Percentiles rank a stretch among this genome's conserved stretches.
Conservation (phyloP, 2,888 invertebrate genomes). For the Chydorus sphaericus region DNA sequence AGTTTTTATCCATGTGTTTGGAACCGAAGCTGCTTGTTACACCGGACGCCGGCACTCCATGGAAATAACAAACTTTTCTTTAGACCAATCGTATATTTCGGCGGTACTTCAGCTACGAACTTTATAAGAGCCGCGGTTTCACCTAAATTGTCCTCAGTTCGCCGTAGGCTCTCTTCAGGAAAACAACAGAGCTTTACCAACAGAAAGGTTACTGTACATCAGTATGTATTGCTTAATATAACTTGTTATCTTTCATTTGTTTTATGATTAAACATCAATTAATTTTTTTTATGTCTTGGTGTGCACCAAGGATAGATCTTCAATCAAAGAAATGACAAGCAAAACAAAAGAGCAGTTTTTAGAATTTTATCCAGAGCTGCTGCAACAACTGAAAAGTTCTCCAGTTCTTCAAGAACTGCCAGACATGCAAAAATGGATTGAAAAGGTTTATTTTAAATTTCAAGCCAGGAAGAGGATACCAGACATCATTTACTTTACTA, state of each 20-base stretch:
- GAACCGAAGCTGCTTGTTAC: too few species aligned
- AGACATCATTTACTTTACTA: neutral
- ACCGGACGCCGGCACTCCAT: too few species aligned
- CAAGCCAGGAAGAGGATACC: neutral
- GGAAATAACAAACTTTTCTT: too few species aligned
- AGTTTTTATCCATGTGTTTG: too few species aligned
- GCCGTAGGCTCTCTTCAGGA: too few species aligned
- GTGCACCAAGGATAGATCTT: neutral
- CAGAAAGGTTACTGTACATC: too few species aligned
- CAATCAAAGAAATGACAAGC: neutral
- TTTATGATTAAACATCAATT: neutral
- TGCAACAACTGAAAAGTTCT: neutral
- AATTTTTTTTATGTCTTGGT: neutral
- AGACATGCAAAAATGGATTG: constrained; percentile 8
- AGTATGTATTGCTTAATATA: neutral
- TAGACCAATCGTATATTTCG: too few species aligned
- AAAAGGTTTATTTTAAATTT: neutral
- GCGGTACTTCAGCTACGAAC: too few species aligned
- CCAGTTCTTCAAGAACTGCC: neutral
- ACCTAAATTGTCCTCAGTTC: too few species aligned
- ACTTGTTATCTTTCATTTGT: neutral
- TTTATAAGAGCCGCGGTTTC: too few species aligned
- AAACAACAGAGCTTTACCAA: too few species aligned
- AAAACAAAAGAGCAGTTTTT: constrained; percentile 1
- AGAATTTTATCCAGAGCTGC: neutral